Base-by-base conservation (phyloP, 2,797 vertebrate species). In the Trachops cirrhosus region DNA sequence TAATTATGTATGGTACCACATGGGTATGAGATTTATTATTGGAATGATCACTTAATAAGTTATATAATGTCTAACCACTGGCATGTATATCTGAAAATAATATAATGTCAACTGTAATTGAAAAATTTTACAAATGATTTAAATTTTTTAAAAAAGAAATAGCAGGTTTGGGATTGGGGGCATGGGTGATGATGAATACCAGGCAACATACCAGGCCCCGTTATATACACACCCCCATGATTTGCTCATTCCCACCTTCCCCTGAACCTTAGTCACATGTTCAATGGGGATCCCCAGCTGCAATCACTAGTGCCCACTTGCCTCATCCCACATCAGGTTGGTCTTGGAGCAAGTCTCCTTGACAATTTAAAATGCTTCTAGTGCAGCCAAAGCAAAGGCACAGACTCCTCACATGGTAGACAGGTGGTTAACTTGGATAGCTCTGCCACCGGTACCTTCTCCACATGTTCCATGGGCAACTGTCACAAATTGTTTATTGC, bases 311-410 rank as follows among this genome's bases (percentile, higher is more conserved):
- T 99, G 99, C 95, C 99, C 99, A 11, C 98, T 98, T 0, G 90
- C 98, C 52, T 99, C 98, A 67, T 99, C 99, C 99, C 99, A 99
- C 1, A 98, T 99, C 98, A 99, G 18, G 59, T 98, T 99, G 19
- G 98, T 99, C 94, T 99, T 99, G 99, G 99, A 96, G 99, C 98
- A 62, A 99, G 99, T 1, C 99, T 99, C 78, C 99, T 99, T n/a
- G 99, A 98, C 44, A 98, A 98, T 22, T 99, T 99, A 96, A 99
- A 99, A 95, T 99, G 98, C 96, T 99, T 99, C 99, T 99, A 99
- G 70, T 98, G 99, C 0, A 99, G 98, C 93, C 87, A 98, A 34
- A 98, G 97, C 64, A 98, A 99, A 1, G 99, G 99, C 0, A 97
- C 97, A 0, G 99, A 98, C 91, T 99, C 99, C 95, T 99, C 99